phyloP scores from a whole-genome alignment of 1,140 invertebrate genomes.

The Psix sp. region DNA sequence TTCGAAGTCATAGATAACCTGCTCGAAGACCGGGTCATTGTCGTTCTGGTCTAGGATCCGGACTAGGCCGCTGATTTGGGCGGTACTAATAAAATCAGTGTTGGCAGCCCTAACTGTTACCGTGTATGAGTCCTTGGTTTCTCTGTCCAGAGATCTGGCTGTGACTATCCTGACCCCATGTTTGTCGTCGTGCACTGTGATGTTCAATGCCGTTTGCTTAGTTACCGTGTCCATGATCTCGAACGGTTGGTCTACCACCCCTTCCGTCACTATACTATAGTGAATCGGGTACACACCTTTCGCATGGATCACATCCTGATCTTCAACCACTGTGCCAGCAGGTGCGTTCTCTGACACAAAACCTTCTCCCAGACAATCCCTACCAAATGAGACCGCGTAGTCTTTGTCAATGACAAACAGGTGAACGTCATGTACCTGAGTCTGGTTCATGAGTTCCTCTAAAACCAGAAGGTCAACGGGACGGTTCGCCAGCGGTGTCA shows the following conservation, averaged over 20 bases:
- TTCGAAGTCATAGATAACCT: slow-evolving; percentile 87
- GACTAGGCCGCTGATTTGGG: slow-evolving; percentile 84
- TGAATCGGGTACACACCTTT: slow-evolving; percentile 80
- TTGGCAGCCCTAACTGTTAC: slow-evolving; percentile 87
- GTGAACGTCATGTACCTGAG: slow-evolving; percentile 87
- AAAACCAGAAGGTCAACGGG: slow-evolving; percentile 88
- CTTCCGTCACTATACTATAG: slow-evolving; percentile 85
- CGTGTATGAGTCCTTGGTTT: slow-evolving; percentile 82
- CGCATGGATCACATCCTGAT: slow-evolving; percentile 82
- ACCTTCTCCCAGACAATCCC: slow-evolving; percentile 81
- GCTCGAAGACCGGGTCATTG: slow-evolving; percentile 89
- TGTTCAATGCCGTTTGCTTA: slow-evolving; percentile 76
- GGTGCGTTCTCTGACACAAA: slow-evolving; percentile 85
- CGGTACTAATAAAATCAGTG: slow-evolving; percentile 83
- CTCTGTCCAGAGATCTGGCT: slow-evolving; percentile 84
- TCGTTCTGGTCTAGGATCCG: slow-evolving; percentile 92
- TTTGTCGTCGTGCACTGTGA: slow-evolving; percentile 79
- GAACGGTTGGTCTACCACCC: slow-evolving; percentile 84
- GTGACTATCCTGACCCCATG: slow-evolving; percentile 84
- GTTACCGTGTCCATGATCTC: slow-evolving; percentile 81
- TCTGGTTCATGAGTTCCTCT: slow-evolving; percentile 87
- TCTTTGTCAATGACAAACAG: slow-evolving; percentile 88
- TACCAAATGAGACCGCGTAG: slow-evolving; percentile 87
- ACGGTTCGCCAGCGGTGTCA: slow-evolving; percentile 86
- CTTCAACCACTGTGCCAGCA: slow-evolving; percentile 82